phyloP scores from a whole-genome alignment of 2,888 invertebrate genomes.

The Lasioglossum calceatum region DNA sequence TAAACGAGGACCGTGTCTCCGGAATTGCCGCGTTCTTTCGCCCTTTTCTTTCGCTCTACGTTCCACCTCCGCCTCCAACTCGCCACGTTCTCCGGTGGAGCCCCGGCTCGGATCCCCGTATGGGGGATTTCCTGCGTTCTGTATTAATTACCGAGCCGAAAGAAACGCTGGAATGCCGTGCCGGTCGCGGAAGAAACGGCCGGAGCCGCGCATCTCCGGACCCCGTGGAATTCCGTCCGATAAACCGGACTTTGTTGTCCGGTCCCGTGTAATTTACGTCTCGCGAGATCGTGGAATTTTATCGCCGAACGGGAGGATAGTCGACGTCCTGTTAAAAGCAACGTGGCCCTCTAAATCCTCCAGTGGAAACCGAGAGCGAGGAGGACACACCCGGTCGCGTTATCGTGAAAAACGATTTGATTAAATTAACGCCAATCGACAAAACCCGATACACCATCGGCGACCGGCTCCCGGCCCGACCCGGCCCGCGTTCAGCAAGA shows the following conservation, averaged over 20 bases:
- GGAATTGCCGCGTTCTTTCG: conserved; percentile 55
- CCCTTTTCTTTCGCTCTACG: conserved; percentile 29
- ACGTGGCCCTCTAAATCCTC: background rate
- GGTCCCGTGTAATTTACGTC: conserved; percentile 47
- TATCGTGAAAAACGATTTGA: conserved; percentile 10
- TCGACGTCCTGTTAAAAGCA: background rate
- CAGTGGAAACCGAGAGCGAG: background rate
- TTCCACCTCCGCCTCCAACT: background rate
- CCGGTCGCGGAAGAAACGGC: conserved; percentile 6
- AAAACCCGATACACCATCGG: background rate
- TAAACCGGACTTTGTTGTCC: conserved; percentile 40
- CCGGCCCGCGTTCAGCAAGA: background rate
- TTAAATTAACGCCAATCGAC: conserved; percentile 14
- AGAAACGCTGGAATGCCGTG: conserved; percentile 43
- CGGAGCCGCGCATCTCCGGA: background rate
- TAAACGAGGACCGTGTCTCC: conserved; percentile 64
- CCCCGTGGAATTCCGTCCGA: conserved; percentile 26
- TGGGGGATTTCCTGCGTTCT: conserved; percentile 41
- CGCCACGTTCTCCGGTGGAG: background rate
- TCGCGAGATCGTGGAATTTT: conserved; percentile 34
- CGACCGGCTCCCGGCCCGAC: background rate
- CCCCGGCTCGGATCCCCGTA: conserved; percentile 29
- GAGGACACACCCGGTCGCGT: background rate
- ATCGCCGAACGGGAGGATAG: background rate
- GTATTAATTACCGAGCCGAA: conserved; percentile 56